Conservation (phyloP, 2,797 vertebrate species). For the Clarias laeviceps region DNA sequence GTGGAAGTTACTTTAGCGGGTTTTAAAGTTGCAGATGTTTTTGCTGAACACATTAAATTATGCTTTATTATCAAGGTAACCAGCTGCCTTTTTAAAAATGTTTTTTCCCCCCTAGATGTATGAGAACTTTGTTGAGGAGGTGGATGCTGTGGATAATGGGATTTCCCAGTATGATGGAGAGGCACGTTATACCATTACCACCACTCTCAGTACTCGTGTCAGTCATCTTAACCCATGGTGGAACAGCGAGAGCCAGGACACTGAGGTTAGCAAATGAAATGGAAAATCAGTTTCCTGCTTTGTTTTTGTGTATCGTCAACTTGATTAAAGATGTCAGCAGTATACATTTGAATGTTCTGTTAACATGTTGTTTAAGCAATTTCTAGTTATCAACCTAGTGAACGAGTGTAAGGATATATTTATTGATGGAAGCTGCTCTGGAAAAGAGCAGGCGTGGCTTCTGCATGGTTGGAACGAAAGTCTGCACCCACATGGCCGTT, state of each 20-base stretch:
- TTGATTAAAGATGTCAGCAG: neutral
- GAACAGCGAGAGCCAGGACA: slow-evolving; percentile 89
- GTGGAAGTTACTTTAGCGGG: neutral
- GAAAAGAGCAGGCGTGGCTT: too few species aligned
- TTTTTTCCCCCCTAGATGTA: slow-evolving; percentile 77
- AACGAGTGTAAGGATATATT: too few species aligned
- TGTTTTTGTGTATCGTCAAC: neutral
- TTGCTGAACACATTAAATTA: neutral
- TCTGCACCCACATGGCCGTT: too few species aligned
- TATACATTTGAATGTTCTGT: neutral
- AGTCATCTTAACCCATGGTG: slow-evolving; percentile 87
- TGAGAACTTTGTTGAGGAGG: slow-evolving; percentile 92
- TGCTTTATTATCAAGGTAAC: neutral
- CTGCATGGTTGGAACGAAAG: too few species aligned
- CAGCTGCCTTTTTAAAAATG: neutral
- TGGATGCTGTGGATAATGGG: slow-evolving; percentile 93
- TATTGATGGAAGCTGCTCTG: too few species aligned
- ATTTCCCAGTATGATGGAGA: slow-evolving; percentile 86
- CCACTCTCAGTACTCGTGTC: slow-evolving; percentile 85
- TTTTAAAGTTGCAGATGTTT: neutral
- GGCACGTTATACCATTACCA: slow-evolving; percentile 81
- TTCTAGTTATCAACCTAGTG: neutral
- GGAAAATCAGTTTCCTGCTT: neutral
- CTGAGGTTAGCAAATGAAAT: slow-evolving; percentile 75
- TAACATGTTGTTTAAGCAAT: neutral